Conservation (phyloP, 2,888 invertebrate genomes). For the Thecophora atra region DNA sequence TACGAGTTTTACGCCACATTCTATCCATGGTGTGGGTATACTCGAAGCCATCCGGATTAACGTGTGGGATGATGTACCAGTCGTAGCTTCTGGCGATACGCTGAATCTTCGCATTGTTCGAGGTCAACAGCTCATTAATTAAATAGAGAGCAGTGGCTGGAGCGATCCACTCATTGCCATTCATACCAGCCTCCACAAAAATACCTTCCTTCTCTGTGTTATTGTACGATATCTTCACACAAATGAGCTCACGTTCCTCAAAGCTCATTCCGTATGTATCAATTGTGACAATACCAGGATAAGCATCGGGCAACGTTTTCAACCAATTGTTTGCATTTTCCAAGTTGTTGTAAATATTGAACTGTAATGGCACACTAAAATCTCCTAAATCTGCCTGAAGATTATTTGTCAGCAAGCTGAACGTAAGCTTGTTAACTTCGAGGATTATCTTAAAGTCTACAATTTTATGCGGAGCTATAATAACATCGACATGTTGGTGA, state of each 20-base stretch:
- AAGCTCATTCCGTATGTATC: slow-evolving; percentile 67
- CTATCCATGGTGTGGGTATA: slow-evolving; percentile 73
- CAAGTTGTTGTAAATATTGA: neutral
- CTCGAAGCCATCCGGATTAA: slow-evolving; percentile 81
- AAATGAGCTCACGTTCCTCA: slow-evolving; percentile 60
- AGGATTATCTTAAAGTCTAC: slow-evolving; percentile 55
- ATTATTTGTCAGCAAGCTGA: slow-evolving; percentile 53
- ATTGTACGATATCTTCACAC: slow-evolving; percentile 70
- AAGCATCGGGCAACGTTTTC: slow-evolving; percentile 63
- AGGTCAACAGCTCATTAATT: slow-evolving; percentile 70
- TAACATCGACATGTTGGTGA: slow-evolving; percentile 67
- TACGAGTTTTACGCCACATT: slow-evolving; percentile 74
- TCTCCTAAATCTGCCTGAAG: neutral
- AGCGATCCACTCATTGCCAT: slow-evolving; percentile 81
- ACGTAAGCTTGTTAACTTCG: slow-evolving; percentile 62
- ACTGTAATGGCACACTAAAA: neutral
- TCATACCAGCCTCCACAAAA: slow-evolving; percentile 73
- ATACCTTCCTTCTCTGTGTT: slow-evolving; percentile 70
- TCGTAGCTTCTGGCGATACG: slow-evolving; percentile 70
- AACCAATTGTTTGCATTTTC: slow-evolving; percentile 70
- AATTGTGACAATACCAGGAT: slow-evolving; percentile 67
- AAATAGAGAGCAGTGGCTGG: slow-evolving; percentile 68
- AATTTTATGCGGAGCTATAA: slow-evolving; percentile 61
- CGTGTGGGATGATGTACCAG: slow-evolving; percentile 79
- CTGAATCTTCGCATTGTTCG: slow-evolving; percentile 67